Conservation (phyloP, 2,888 invertebrate species). For the Dasysyrphus albostriatus region DNA sequence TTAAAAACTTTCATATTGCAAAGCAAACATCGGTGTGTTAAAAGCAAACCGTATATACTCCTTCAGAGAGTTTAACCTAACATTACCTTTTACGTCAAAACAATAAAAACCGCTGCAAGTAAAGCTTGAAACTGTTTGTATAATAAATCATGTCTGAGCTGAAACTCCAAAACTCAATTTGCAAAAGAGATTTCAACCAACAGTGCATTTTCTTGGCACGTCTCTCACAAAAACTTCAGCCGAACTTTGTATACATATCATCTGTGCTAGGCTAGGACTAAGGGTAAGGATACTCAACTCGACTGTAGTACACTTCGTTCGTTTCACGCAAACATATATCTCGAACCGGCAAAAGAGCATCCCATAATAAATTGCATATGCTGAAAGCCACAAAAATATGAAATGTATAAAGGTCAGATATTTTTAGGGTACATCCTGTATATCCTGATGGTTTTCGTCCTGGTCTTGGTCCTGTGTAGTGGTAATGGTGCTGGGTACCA, state of each 20-base stretch:
- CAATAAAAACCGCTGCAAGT: constrained; percentile 57
- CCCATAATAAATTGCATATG: constrained; percentile 74
- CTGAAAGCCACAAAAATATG: constrained; percentile 72
- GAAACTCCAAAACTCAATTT: constrained; percentile 73
- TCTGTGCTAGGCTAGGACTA: constrained; percentile 4
- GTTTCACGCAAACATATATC: neutral
- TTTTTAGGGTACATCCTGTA: constrained; percentile 34
- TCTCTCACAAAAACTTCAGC: constrained; percentile 61
- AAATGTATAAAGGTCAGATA: constrained; percentile 71
- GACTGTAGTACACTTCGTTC: neutral
- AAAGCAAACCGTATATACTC: constrained; percentile 1
- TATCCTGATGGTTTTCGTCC: constrained; percentile 31
- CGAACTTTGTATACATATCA: constrained; percentile 49
- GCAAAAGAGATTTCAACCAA: constrained; percentile 72
- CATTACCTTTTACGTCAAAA: constrained; percentile 39
- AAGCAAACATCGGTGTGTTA: constrained; percentile 17
- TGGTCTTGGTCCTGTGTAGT: neutral
- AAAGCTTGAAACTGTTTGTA: constrained; percentile 54
- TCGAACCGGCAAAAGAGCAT: constrained; percentile 38
- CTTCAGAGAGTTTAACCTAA: constrained; percentile 28
- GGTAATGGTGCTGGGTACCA: neutral
- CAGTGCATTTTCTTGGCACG: constrained; percentile 73
- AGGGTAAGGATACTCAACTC: neutral
- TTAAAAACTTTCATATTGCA: constrained; percentile 15
- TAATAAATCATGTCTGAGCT: constrained; percentile 72